Percentiles rank a stretch among this genome's conserved stretches.
phyloP scores from a whole-genome alignment of 2,888 invertebrate species.

The Prosopocoilus inquinatus region DNA sequence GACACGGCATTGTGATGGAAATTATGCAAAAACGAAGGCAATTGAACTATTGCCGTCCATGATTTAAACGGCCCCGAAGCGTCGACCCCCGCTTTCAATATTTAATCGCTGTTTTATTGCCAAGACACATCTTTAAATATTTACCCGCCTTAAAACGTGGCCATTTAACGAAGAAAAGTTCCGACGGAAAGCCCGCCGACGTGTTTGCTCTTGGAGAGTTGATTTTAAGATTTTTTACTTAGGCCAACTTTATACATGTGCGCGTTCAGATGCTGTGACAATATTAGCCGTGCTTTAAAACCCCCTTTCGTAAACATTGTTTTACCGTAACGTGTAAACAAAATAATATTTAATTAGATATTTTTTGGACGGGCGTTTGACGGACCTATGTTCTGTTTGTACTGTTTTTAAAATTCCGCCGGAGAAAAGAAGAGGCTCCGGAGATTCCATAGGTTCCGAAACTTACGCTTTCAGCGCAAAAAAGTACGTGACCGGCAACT shows the following conservation, averaged over 20 bases:
- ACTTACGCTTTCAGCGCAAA: no score
- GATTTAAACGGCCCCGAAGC: not conserved
- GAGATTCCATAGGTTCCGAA: no score
- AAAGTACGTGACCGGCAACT: no score
- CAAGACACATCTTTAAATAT: constrained; percentile 16
- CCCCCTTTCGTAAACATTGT: constrained; percentile 1
- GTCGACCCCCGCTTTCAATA: constrained; percentile 7
- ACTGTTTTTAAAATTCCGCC: no score
- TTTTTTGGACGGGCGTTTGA: no score
- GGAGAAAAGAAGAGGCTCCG: no score
- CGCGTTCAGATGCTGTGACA: constrained; percentile 18
- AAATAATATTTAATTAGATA: no score
- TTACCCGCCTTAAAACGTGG: constrained; percentile 15
- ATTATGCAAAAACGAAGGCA: constrained; percentile 18
- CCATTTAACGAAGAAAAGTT: constrained; percentile 2
- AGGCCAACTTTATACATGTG: constrained; percentile 6
- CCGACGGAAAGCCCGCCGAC: constrained; percentile 3
- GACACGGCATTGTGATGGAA: constrained; percentile 17
- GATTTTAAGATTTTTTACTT: constrained; percentile 17
- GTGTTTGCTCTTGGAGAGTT: constrained; percentile 15
- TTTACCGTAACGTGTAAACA: no score
- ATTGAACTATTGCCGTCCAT: constrained; percentile 6
- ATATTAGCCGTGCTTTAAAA: constrained; percentile 2
- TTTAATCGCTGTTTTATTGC: constrained; percentile 16
- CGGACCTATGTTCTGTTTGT: no score